Evolutionary conservation across 2,888 invertebrate genomes (phyloP), one percentile per base, ranked within the genome.

Genomic region (Stegophylla sp.): DNA sequence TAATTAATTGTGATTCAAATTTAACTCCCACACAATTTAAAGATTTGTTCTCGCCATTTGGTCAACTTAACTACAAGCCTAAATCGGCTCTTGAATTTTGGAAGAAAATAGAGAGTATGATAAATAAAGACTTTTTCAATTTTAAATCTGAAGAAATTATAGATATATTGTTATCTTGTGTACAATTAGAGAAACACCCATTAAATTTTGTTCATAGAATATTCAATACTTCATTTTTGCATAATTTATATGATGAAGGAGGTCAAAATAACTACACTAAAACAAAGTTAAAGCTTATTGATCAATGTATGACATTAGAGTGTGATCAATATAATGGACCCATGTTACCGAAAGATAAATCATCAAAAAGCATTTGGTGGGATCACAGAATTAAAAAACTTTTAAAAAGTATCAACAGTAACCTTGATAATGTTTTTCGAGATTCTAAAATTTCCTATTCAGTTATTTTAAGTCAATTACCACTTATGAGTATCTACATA

Each of bases 251-350:
- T 82, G 51, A 71, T 0, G 41, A 63, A 61, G 23, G 28, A 13
- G 41, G 41, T 34, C 85, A 85, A 82, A 87, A 88, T 84, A 85
- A 87, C 15, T 85, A 20, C 5, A 76, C 86, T 10, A 88, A 89
- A 81, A 85, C 85, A 81, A 90, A 90, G 84, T 86, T 92, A 59
- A 88, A 90, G 85, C 85, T 92, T 53, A 88, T 92, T 81, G 92
- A 92, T 84, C 89, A 90, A 45, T 89, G 91, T 7, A 88, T 92
- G 86, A 89, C 90, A 15, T 85, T 92, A 64, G 92, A 92, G 85
- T 90, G 89, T 85, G 84, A 86, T n/a, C 86, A 87, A 41, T 91
- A 91, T 85, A 84, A 85, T 23, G 90, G 91, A 7, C 91, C 91
- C 7, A 85, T 90, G 76, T 84, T 91, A 43, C 89, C 90, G 0